Percentiles rank a stretch among this genome's conserved stretches.
These are phyloP conservation scores for Misgurnus mizolepis DNA, from an alignment of 2,113 vertebrate species.

Conservation along the genomic window DNA sequence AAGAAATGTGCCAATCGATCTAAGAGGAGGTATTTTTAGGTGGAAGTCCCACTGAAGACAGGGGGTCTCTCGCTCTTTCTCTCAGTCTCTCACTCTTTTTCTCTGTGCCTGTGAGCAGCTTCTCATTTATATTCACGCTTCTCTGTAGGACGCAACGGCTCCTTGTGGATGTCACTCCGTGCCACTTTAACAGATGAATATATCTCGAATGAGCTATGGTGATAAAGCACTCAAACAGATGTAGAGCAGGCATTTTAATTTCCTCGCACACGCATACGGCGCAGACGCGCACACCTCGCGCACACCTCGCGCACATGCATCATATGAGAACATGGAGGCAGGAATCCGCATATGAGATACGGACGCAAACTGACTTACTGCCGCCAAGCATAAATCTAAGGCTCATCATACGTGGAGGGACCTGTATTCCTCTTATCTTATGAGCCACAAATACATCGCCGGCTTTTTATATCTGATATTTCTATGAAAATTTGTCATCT, in stretches of 20 bases:
- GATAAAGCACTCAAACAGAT: conserved; percentile 62
- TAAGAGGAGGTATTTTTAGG: conserved; percentile 57
- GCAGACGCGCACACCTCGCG: conserved; percentile 16
- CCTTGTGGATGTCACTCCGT: conserved; percentile 66
- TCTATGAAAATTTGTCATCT: conserved; percentile 6
- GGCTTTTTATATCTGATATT: conserved; percentile 22
- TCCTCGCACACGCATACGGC: conserved; percentile 24
- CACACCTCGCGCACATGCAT: conserved; percentile 24
- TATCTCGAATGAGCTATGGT: conserved; percentile 65
- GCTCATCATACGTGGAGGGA: conserved; percentile 27
- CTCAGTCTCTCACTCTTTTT: conserved; percentile 35
- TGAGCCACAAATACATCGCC: background rate
- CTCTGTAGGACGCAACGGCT: conserved; percentile 61
- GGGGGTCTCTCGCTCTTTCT: conserved; percentile 41
- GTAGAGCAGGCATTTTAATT: conserved; percentile 64
- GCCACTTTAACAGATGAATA: conserved; percentile 69
- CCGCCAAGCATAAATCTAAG: conserved; percentile 31
- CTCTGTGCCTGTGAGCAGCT: conserved; percentile 47
- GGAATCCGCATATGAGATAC: conserved; percentile 16
- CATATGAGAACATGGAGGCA: conserved; percentile 18
- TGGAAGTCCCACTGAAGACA: conserved; percentile 48
- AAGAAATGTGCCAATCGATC: conserved; percentile 53
- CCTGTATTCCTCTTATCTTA: conserved; percentile 24
- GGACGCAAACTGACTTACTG: conserved; percentile 3
- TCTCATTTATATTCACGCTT: conserved; percentile 65